Conservation (phyloP, 2,797 vertebrate genomes). For the Acanthurus lineatus region DNA sequence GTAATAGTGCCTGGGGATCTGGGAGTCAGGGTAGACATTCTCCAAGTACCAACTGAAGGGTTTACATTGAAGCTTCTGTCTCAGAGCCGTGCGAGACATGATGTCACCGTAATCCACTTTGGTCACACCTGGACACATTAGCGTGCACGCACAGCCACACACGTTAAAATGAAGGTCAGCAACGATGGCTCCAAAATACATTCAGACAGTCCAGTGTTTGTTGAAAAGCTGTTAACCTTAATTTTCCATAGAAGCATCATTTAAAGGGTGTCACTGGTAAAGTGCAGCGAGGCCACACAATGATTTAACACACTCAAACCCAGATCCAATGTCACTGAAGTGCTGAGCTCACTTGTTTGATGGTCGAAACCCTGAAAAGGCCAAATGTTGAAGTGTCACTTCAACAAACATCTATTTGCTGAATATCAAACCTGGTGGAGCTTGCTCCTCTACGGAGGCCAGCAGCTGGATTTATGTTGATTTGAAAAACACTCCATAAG, state of each 20-base stretch:
- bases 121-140: constrained; percentile 90
- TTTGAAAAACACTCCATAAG: neutral
- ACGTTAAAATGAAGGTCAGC: constrained; percentile 16
- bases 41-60: constrained; percentile 99
- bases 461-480: neutral
- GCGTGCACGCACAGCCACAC: constrained; percentile 12
- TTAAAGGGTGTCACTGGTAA: neutral
- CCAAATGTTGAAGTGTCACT: neutral
- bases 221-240: neutral
- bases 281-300: neutral
- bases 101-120: constrained; percentile 99
- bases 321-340: neutral
- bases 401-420: neutral
- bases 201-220: neutral
- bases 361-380: neutral
- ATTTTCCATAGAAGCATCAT: constrained; percentile 13
- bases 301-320: constrained; percentile 2
- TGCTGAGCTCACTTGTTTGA: constrained; percentile 4
- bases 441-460: neutral
- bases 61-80: constrained; percentile 96
- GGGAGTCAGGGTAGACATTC: constrained; percentile 98
- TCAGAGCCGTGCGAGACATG: constrained; percentile 89
- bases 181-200: constrained; percentile 1
- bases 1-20: constrained; percentile 98
- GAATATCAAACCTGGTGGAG: neutral